Conservation (phyloP, 2,113 vertebrate species). For the Tragelaphus scriptus region DNA sequence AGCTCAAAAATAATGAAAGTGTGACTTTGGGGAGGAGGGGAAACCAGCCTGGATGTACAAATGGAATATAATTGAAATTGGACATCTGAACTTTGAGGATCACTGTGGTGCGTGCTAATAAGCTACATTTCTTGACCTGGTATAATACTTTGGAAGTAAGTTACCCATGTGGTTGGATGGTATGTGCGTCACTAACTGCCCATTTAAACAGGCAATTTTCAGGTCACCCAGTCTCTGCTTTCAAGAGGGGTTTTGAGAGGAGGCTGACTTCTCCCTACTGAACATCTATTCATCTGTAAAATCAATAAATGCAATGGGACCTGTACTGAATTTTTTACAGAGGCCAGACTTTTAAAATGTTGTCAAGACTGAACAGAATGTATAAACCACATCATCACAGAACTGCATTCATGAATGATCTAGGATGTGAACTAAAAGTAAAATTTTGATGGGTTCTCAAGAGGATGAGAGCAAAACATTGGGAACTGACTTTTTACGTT, state of each 20-base stretch:
- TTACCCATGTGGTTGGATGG: background rate
- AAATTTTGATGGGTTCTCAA: background rate
- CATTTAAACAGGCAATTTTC: background rate
- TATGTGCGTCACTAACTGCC: background rate
- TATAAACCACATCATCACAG: background rate
- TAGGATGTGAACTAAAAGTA: background rate
- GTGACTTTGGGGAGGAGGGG: background rate
- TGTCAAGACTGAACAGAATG: background rate
- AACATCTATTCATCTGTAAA: background rate
- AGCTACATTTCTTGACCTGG: background rate
- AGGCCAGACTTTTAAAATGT: background rate
- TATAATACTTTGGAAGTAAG: background rate
- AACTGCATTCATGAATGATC: background rate
- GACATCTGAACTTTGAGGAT: background rate
- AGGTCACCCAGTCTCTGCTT: background rate
- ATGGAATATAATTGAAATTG: background rate
- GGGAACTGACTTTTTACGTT: background rate
- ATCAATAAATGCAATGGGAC: background rate
- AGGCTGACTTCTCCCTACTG: background rate
- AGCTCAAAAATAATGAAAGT: background rate
- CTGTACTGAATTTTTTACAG: background rate
- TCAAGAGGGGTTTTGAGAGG: background rate
- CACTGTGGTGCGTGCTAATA: background rate
- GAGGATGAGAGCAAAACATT: background rate
- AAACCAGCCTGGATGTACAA: background rate